Evolutionary conservation across 2,888 invertebrate species (phyloP).

Genomic region (Sturmia bella): DNA sequence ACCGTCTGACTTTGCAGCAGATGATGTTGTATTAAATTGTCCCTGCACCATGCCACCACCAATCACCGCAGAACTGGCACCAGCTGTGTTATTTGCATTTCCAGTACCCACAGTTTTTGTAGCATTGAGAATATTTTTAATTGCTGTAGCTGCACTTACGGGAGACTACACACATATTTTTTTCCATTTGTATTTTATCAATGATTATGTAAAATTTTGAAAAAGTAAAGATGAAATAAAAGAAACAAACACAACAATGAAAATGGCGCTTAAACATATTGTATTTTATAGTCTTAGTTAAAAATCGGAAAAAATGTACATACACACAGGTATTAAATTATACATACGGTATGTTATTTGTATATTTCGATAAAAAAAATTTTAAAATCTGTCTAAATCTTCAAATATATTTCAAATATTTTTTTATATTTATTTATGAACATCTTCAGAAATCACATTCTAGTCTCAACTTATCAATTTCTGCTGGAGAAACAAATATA

Average conservation of each 20-base stretch:
- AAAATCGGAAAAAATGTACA: constrained; percentile 38
- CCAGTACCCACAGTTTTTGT: constrained; percentile 77
- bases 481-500: too few species aligned
- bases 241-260: constrained; percentile 48
- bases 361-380: too few species aligned
- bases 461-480: too few species aligned
- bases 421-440: too few species aligned
- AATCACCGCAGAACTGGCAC: constrained; percentile 18
- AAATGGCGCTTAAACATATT: constrained; percentile 23
- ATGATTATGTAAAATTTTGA: constrained; percentile 14
- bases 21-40: constrained; percentile 54
- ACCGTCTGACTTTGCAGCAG: constrained; percentile 34
- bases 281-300: constrained; percentile 7
- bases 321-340: not conserved
- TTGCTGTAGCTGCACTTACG: constrained; percentile 79
- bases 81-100: constrained; percentile 51
- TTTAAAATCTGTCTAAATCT: too few species aligned
- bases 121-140: constrained; percentile 79
- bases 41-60: constrained; percentile 18
- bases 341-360: too few species aligned
- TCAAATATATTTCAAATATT: too few species aligned
- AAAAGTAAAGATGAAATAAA: constrained; percentile 55
- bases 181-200: constrained; percentile 15
- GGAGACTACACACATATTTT: constrained; percentile 73
- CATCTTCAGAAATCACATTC: too few species aligned